Conservation (phyloP, 2,888 invertebrate species). For the Pammene aurita region DNA sequence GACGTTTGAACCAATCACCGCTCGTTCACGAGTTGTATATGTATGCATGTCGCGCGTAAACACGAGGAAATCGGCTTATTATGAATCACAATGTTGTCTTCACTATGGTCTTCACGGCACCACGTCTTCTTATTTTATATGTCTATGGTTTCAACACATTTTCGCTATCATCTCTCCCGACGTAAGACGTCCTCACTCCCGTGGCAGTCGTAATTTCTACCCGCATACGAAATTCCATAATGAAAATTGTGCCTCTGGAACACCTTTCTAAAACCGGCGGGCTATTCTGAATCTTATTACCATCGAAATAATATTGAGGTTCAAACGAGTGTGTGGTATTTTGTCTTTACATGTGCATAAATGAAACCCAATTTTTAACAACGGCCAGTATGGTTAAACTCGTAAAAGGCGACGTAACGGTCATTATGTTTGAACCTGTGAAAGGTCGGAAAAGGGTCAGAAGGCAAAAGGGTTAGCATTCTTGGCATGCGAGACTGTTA, state of each 20-base stretch:
- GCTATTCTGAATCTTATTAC: not conserved
- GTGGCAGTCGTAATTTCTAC: slow-evolving; percentile 29
- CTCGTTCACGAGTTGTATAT: too few relatives aligned
- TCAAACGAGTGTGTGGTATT: not conserved
- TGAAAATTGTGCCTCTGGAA: slow-evolving; percentile 30
- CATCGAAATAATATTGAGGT: not conserved
- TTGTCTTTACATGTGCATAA: slow-evolving; percentile 30
- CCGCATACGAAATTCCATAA: slow-evolving; percentile 38
- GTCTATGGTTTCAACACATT: slow-evolving; percentile 11
- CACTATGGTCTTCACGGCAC: too few relatives aligned
- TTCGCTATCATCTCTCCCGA: slow-evolving; percentile 21
- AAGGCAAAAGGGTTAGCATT: slow-evolving; percentile 46
- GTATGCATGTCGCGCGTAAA: too few relatives aligned
- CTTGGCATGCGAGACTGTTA: slow-evolving; percentile 44
- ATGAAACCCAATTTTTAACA: slow-evolving; percentile 41
- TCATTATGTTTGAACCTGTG: slow-evolving; percentile 46
- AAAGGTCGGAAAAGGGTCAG: slow-evolving; percentile 48
- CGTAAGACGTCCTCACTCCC: slow-evolving; percentile 31
- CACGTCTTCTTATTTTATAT: too few relatives aligned
- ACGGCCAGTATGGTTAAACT: slow-evolving; percentile 30
- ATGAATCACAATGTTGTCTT: too few relatives aligned
- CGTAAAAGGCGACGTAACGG: slow-evolving; percentile 35
- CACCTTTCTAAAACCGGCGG: slow-evolving; percentile 13
- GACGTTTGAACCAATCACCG: too few relatives aligned
- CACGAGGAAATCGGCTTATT: too few relatives aligned